Evolutionary conservation across 2,113 vertebrate species (phyloP), one percentile per base, ranked within the genome.

Genomic region (Aegithalos caudatus): DNA sequence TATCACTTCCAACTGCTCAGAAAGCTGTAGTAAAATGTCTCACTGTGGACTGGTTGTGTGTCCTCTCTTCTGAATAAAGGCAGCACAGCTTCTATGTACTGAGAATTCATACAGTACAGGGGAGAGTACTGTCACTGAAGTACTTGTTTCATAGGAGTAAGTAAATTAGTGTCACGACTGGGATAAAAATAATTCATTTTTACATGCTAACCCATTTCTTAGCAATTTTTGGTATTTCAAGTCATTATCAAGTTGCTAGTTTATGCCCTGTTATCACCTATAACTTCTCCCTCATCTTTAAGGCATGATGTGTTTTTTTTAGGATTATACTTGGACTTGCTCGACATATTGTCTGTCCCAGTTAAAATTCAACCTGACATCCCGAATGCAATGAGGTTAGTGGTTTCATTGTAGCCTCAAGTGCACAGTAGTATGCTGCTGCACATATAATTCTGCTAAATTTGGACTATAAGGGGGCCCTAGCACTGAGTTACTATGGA

Each of bases 401-500:
- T 92, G 83, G 92, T 91, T 96, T 91, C 79, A 81, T 69, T 53
- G 6, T 94, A 91, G 93, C 91, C 82, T 94, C 60, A 94, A 98
- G 80, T 88, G 87, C 90, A 95, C 74, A 94, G 76, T 74, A 96
- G 53, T 95, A 85, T 95, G 88, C 94, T 95, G 86, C 74, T n/a
- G 12, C 97, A 97, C 96, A 94, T 83, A 90, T 71, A 95, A 83
- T 93, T 97, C 92, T 97, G 90, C 97, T 98, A 98, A 98, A 98
- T 98, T 97, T 97, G 97, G 95, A 92, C 93, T 97, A 45, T 91
- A 97, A 97, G 91, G 96, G 93, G 93, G 95, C 96, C 82, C 91
- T 96, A 96, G 71, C 51, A 78, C 94, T 76, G 91, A 93, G 98
- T 98, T 98, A 92, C 98, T 97, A 98, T 98, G 97, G 97, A 96